A percentile compares a stretch with the other conserved stretches of the same genome.
phyloP scores from a whole-genome alignment of 2,797 vertebrate genomes.

The Sorex maritimensis region DNA sequence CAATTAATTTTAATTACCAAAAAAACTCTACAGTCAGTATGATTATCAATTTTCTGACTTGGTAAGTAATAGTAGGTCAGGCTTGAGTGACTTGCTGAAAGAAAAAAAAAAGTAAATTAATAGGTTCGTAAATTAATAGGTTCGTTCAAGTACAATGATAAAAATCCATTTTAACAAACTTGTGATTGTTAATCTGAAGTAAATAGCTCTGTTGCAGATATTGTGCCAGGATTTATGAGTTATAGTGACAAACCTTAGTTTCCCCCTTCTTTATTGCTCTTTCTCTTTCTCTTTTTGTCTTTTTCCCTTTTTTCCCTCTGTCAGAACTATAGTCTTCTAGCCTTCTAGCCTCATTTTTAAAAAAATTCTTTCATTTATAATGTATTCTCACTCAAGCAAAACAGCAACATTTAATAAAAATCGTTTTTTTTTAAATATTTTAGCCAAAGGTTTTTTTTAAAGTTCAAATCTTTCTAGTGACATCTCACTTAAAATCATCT shows the following conservation, averaged over 20 bases:
- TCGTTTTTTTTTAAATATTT: slow-evolving; percentile 41
- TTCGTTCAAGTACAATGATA: neutral
- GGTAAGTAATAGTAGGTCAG: neutral
- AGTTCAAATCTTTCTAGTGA: neutral
- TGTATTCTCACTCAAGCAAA: neutral
- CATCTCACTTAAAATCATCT: neutral
- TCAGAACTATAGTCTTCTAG: neutral
- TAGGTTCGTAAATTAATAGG: neutral
- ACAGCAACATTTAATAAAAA: neutral
- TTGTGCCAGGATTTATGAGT: neutral
- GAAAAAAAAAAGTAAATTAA: slow-evolving; percentile 5
- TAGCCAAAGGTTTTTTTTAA: neutral
- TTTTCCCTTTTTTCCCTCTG: neutral
- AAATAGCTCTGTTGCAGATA: slow-evolving; percentile 6
- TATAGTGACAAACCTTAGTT: neutral
- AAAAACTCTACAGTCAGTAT: neutral
- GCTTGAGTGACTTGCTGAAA: neutral
- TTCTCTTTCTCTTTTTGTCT: neutral
- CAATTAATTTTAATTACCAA: slow-evolving; percentile 4
- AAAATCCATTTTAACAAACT: neutral
- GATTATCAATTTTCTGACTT: neutral
- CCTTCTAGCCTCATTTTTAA: slow-evolving; percentile 28
- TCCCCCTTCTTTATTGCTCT: neutral
- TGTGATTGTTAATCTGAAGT: neutral
- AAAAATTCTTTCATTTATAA: neutral